phyloP scores from a whole-genome alignment of 1,140 invertebrate species.

The Acarapis woodi region DNA sequence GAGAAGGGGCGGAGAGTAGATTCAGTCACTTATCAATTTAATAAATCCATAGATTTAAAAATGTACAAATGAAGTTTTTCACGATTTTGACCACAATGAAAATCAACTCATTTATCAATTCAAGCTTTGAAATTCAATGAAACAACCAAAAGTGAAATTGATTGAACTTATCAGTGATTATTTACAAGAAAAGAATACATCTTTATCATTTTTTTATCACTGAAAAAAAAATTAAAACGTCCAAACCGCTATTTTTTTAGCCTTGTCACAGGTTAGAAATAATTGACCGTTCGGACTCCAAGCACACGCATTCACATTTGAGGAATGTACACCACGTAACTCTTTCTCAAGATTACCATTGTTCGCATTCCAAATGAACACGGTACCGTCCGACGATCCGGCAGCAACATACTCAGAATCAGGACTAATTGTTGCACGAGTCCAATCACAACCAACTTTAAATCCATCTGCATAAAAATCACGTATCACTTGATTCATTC shows the following conservation, averaged over 20 bases:
- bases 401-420: constrained; percentile 57
- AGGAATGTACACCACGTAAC: constrained; percentile 61
- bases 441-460: constrained; percentile 77
- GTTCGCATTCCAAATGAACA: constrained; percentile 67
- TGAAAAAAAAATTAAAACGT: neutral
- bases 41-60: too few species aligned
- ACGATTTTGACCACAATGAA: too few species aligned
- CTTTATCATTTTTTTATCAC: too few species aligned
- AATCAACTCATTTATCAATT: too few species aligned
- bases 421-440: constrained; percentile 65
- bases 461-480: constrained; percentile 76
- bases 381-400: constrained; percentile 58
- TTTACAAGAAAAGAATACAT: too few species aligned
- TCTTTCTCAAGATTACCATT: constrained; percentile 44
- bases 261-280: constrained; percentile 57
- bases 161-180: too few species aligned
- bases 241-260: constrained; percentile 59
- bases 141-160: too few species aligned
- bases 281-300: constrained; percentile 62
- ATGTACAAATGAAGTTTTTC: too few species aligned
- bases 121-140: too few species aligned
- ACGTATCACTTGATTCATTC: constrained; percentile 63
- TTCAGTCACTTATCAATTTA: too few species aligned
- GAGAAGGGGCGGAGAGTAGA: too few species aligned
- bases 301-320: constrained; percentile 54